These are phyloP conservation scores for Gymnogyps californianus DNA, from an alignment of 2,113 vertebrate species.

Conservation along the genomic window DNA sequence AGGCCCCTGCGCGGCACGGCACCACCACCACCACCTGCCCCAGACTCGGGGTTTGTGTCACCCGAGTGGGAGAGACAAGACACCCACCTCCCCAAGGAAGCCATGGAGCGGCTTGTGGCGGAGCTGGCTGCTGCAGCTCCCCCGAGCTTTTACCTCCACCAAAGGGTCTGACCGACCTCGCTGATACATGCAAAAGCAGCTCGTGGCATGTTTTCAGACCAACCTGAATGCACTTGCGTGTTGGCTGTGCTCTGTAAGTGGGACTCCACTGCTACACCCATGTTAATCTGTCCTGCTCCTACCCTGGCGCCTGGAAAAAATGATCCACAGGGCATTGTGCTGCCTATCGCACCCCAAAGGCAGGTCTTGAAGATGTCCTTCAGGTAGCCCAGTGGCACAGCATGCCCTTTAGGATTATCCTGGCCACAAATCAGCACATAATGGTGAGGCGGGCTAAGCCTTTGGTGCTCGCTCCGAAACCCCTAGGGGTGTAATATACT, in stretches of 20 bases:
- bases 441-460: neutral
- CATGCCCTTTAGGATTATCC: neutral
- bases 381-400: fast-evolving
- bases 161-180: neutral
- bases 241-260: neutral
- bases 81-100: too few species aligned
- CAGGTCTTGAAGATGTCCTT: neutral
- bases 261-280: too few species aligned
- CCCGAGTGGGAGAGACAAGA: neutral
- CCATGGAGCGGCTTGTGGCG: neutral
- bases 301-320: neutral
- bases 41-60: too few species aligned
- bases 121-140: neutral
- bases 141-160: neutral
- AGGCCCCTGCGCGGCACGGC: fast-evolving
- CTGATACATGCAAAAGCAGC: neutral
- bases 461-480: neutral
- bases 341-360: neutral
- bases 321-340: neutral
- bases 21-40: too few species aligned
- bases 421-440: neutral
- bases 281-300: neutral
- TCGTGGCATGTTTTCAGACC: neutral
- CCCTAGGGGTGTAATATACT: too few species aligned
- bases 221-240: fast-evolving